phyloP scores from a whole-genome alignment of 2,113 vertebrate genomes.

The Corythaixoides concolor region DNA sequence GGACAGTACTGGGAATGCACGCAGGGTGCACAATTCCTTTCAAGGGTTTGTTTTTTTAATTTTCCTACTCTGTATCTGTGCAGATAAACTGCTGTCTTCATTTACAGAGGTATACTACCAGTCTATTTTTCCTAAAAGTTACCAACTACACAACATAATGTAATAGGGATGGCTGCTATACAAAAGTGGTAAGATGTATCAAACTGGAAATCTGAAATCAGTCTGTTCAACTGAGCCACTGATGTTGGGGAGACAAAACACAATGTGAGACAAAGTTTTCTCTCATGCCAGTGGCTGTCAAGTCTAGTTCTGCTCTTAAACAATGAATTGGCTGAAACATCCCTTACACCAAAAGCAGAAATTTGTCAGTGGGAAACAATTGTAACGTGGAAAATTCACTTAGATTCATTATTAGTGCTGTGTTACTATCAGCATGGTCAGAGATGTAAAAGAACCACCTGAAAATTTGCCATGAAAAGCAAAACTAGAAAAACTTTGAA shows the following conservation, averaged over 20 bases:
- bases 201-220: background rate
- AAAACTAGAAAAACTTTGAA: background rate
- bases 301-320: background rate
- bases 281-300: background rate
- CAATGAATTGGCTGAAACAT: background rate
- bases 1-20: background rate
- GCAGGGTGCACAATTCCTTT: background rate
- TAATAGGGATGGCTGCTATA: background rate
- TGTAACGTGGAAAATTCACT: background rate
- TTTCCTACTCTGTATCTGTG: background rate
- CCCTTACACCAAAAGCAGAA: background rate
- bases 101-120: background rate
- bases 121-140: background rate
- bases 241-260: background rate
- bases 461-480: background rate
- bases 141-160: background rate
- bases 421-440: background rate
- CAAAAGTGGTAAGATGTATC: background rate
- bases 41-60: background rate
- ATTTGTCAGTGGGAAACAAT: background rate
- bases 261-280: background rate
- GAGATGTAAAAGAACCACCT: background rate
- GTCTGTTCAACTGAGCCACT: background rate
- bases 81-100: background rate
- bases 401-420: background rate